Percentiles rank a stretch among this genome's conserved stretches.
These are phyloP conservation scores for Agrochola lychnidis DNA, from an alignment of 2,888 invertebrate species.

Conservation along the genomic window DNA sequence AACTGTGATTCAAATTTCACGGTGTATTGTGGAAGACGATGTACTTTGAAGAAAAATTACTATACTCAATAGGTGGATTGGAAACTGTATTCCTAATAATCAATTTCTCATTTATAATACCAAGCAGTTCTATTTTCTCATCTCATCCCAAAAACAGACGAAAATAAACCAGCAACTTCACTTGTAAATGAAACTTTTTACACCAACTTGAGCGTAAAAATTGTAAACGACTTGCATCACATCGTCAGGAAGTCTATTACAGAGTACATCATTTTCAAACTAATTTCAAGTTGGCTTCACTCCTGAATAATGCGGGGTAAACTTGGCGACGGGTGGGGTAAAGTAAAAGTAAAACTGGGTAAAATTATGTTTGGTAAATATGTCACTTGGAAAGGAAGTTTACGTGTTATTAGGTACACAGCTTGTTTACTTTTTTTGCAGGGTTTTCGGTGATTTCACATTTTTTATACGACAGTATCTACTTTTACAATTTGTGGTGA, in stretches of 20 bases:
- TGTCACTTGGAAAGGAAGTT: slow-evolving; percentile 48
- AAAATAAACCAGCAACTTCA: background rate
- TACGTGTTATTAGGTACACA: slow-evolving; percentile 29
- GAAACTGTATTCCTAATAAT: too few species aligned
- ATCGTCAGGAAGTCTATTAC: slow-evolving; percentile 53
- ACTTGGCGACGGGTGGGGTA: slow-evolving; percentile 27
- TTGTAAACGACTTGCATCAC: slow-evolving; percentile 39
- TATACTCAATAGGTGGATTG: too few species aligned
- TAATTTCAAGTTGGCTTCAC: slow-evolving; percentile 63
- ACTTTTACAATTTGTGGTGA: too few species aligned
- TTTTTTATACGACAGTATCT: background rate
- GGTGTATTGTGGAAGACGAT: too few species aligned
- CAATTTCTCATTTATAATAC: background rate
- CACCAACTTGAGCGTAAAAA: slow-evolving; percentile 21
- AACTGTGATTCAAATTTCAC: too few species aligned
- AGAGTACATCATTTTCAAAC: slow-evolving; percentile 63
- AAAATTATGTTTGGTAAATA: slow-evolving; percentile 51
- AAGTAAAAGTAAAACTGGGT: slow-evolving; percentile 35
- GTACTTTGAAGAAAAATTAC: too few species aligned
- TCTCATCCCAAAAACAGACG: background rate
- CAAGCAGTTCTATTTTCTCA: background rate
- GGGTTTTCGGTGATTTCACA: background rate
- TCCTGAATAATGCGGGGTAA: slow-evolving; percentile 54
- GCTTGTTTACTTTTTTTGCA: slow-evolving; percentile 26
- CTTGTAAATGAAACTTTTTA: slow-evolving; percentile 18